Evolutionary conservation across 2,113 vertebrate species (phyloP), one percentile per base, ranked within the genome.

Genomic region (Lepisosteus oculatus): DNA sequence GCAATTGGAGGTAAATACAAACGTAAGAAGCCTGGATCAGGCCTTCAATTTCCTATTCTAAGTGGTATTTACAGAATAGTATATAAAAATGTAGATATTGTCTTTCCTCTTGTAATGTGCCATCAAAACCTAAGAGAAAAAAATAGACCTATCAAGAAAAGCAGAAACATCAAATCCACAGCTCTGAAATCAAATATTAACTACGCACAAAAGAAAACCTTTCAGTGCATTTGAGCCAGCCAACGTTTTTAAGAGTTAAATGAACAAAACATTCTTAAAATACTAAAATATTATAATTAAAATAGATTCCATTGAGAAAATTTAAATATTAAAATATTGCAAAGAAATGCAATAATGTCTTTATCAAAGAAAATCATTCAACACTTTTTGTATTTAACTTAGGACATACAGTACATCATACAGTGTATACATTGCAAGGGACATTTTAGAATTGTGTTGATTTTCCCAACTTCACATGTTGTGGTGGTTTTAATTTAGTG

Each of bases 41-140:
- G 54, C 63, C 68, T 76, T 70, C 61, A 70, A 61, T 84, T 76
- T 72, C 57, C 74, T 80, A 83, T 77, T 74, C 78, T 83, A 86
- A 73, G 80, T 73, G 79, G 5, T 89, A 88, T 90, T 84, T 89
- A 87, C 86, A 87, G 84, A 76, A 77, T 76, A 80, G 83, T 77
- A 62, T 88, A 87, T 85, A 90, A 87, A 90, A 88, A 85, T 87
- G 68, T 87, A 89, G 85, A 86, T 83, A 82, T 75, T 81, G 79
- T 78, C 78, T 84, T 80, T 77, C 78, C 78, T 72, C 67, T 69
- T 68, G 63, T 67, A 61, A 66, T 65, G 66, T 74, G 65, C 72
- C 77, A 77, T 65, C 73, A 77, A 77, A 83, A 70, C 54, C 70
- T 74, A 44, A 79, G 79, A 71, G 51, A 56, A 59, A 72, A 65